Evolutionary conservation across 1,140 invertebrate genomes (phyloP).

Genomic region (Zaprionus lachaisei): DNA sequence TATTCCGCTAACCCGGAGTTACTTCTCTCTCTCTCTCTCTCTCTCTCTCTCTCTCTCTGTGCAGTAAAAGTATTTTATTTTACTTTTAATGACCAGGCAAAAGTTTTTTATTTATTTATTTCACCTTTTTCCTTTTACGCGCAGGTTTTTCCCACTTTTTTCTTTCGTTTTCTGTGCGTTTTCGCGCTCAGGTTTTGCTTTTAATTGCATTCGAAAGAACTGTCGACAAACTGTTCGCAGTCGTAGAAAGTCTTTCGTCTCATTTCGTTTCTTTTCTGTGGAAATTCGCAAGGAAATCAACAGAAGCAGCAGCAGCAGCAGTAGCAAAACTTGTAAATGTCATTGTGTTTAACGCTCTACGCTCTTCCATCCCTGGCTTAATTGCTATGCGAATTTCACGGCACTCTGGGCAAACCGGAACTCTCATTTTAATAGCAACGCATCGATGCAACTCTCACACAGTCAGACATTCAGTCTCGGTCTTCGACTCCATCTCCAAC

Average conservation of each 20-base stretch:
- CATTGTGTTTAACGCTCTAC: slow-evolving; percentile 49
- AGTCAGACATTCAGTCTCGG: background rate
- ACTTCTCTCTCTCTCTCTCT: slow-evolving; percentile 5
- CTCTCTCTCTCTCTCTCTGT: slow-evolving; percentile 1
- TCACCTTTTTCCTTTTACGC: slow-evolving; percentile 19
- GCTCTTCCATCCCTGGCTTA: slow-evolving; percentile 25
- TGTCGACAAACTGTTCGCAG: slow-evolving; percentile 14
- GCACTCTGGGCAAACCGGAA: slow-evolving; percentile 58
- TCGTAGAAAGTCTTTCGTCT: slow-evolving; percentile 71
- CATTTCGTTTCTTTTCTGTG: slow-evolving; percentile 69
- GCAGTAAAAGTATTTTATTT: slow-evolving; percentile 69
- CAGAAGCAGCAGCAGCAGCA: background rate
- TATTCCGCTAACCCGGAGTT: slow-evolving; percentile 32
- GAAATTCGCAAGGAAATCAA: slow-evolving; percentile 56
- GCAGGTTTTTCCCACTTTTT: slow-evolving; percentile 34
- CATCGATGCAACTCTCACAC: slow-evolving; percentile 4
- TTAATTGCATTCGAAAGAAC: slow-evolving; percentile 57
- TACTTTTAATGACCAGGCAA: slow-evolving; percentile 68
- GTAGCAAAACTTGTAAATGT: slow-evolving; percentile 57
- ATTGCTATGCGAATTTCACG: slow-evolving; percentile 63
- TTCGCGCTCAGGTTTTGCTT: slow-evolving; percentile 38
- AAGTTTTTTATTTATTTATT: slow-evolving; percentile 40
- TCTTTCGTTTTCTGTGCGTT: slow-evolving; percentile 21
- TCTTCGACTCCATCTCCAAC: background rate
- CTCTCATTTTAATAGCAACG: slow-evolving; percentile 31